Conservation (phyloP, 2,888 invertebrate genomes). For the Epistrophe grossulariae region DNA sequence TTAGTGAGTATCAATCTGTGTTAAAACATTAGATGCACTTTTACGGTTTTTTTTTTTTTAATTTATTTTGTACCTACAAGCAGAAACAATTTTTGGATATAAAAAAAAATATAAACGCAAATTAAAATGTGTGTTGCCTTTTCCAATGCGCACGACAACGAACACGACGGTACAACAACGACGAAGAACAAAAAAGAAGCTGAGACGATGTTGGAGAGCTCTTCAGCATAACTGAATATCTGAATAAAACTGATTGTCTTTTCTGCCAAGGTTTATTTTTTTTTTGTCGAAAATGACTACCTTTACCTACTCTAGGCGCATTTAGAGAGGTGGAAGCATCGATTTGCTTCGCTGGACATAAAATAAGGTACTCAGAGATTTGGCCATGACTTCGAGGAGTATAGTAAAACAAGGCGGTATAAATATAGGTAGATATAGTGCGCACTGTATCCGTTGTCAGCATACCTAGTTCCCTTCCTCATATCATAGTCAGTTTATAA, state of each 20-base stretch:
- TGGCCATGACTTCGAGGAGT: slow-evolving; percentile 33
- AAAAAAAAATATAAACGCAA: slow-evolving; percentile 12
- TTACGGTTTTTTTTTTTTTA: background rate
- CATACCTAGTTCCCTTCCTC: background rate
- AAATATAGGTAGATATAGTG: background rate
- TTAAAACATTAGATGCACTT: slow-evolving; percentile 16
- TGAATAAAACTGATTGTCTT: slow-evolving; percentile 61
- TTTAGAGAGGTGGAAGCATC: slow-evolving; percentile 41
- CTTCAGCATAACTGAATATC: slow-evolving; percentile 82
- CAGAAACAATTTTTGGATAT: background rate
- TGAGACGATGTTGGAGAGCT: slow-evolving; percentile 81
- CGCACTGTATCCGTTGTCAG: background rate
- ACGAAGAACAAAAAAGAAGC: slow-evolving; percentile 57
- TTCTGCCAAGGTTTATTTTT: slow-evolving; percentile 27
- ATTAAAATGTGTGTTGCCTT: slow-evolving; percentile 1
- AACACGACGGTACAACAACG: slow-evolving; percentile 33
- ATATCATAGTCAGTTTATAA: background rate
- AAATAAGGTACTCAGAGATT: background rate
- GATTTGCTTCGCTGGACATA: slow-evolving; percentile 54
- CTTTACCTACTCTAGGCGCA: background rate
- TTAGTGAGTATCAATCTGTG: background rate
- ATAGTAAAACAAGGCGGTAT: background rate
- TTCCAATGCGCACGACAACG: slow-evolving; percentile 32
- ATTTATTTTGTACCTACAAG: slow-evolving; percentile 7
- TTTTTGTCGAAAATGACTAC: background rate